Conservation (phyloP, 2,113 vertebrate genomes). For the Sylvietta virens region DNA sequence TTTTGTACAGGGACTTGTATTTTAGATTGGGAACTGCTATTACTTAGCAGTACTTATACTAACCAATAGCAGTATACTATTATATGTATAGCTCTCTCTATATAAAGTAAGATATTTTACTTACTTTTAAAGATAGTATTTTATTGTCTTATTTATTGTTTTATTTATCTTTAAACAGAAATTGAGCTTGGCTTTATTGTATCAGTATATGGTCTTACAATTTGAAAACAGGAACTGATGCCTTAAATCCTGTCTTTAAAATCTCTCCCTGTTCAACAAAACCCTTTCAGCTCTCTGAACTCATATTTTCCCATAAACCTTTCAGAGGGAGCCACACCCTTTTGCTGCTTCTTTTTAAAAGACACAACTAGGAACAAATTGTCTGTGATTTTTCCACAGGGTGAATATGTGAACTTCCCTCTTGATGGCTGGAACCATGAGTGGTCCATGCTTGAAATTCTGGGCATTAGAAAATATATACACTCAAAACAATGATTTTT, state of each 20-base stretch:
- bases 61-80: neutral
- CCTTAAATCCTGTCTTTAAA: neutral
- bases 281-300: neutral
- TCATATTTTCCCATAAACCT: neutral
- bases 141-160: neutral
- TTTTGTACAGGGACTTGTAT: neutral
- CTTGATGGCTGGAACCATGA: neutral
- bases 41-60: neutral
- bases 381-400: neutral
- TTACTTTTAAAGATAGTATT: neutral
- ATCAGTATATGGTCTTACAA: neutral
- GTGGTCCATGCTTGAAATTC: neutral
- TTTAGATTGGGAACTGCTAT: neutral
- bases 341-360: neutral
- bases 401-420: neutral
- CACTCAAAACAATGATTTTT: neutral
- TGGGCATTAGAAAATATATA: neutral
- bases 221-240: neutral
- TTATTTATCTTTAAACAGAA: neutral
- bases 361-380: neutral
- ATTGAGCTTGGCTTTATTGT: neutral
- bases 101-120: neutral
- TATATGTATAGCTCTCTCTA: neutral
- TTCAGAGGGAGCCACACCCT: neutral
- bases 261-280: neutral